Base-by-base conservation (phyloP, 2,888 invertebrate species). In the Ypsolopha scabrella region DNA sequence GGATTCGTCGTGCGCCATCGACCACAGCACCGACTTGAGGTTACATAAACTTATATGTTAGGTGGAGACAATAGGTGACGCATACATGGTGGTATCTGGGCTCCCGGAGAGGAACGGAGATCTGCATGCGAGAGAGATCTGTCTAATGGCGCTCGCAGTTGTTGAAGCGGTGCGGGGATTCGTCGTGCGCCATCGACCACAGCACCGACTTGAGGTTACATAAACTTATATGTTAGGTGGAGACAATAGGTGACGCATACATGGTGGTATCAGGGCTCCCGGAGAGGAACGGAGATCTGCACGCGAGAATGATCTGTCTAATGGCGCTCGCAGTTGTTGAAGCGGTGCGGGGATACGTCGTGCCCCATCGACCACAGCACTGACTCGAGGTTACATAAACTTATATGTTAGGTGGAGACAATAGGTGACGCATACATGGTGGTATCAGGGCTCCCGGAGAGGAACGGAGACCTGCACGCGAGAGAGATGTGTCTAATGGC, bases 391-490 rank as follows among this genome's bases (percentile, higher is more conserved):
- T 82, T 6, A n/a, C n/a, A n/a, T n/a, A n/a, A n/a, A n/a, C n/a
- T n/a, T n/a, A n/a, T n/a, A n/a, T n/a, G n/a, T n/a, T n/a, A n/a
- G 93, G 94, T 97, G 59, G 95, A 96, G 76, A 95, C 95, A 0
- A 96, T 96, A 67, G 95, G 95, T 0, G 95, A 96, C 70, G 95
- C 95, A 0, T 96, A 95, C 70, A 94, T 96, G 93, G 95, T 96
- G 14, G 96, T 94, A 8, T 93, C 93, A 0, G 98, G 98, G 6
- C 87, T 98, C 2, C 98, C 98, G 0, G 92, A 94, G 60, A 88
- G 95, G 51, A 97, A 98, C 68, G 96, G 94, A 0, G 94, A 95
- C 65, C 88, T 91, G 54, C 98, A 98, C 72, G 97, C 96, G 0
- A 88, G 94, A 11, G 97, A 98, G 86, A 96, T 98, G 50, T 87